Conservation (phyloP, 1,140 invertebrate genomes). For the Drosophila funebris region DNA sequence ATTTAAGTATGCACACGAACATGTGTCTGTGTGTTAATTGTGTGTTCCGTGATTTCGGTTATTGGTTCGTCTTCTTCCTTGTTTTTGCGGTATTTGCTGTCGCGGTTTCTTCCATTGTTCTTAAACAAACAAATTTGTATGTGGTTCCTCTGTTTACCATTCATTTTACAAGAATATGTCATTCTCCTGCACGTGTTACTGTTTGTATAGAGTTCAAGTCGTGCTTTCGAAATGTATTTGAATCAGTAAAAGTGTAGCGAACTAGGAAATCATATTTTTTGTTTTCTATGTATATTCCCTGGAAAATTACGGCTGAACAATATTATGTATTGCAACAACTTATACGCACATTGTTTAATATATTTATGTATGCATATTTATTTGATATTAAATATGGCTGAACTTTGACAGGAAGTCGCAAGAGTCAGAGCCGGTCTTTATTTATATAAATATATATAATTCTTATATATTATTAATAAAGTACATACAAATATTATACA, state of each 20-base stretch:
- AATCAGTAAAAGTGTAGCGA: neutral
- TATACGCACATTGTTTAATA: neutral
- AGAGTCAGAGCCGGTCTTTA: neutral
- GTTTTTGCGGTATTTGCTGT: conserved; percentile 68
- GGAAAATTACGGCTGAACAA: conserved; percentile 45
- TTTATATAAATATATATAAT: neutral
- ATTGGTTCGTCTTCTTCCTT: conserved; percentile 30
- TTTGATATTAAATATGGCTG: conserved; percentile 56
- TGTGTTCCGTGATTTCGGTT: conserved; percentile 36
- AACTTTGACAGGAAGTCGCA: conserved; percentile 61
- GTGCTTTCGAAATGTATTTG: neutral
- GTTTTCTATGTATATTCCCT: conserved; percentile 11
- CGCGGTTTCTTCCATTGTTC: conserved; percentile 62
- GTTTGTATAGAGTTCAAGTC: conserved; percentile 28
- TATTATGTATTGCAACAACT: conserved; percentile 21
- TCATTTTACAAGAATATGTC: conserved; percentile 54
- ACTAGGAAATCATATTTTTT: neutral
- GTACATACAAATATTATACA: conserved; percentile 21
- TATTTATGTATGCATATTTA: conserved; percentile 14
- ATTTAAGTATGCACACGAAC: conserved; percentile 47
- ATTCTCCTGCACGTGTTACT: conserved; percentile 54
- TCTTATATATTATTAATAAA: conserved; percentile 13
- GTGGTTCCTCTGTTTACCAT: conserved; percentile 46
- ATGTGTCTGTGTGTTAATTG: conserved; percentile 50
- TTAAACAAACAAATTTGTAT: conserved; percentile 53